A percentile compares a stretch with the other conserved stretches of the same genome.
Conservation (phyloP, 1,140 invertebrate genomes). For the Chymomyza costata region DNA sequence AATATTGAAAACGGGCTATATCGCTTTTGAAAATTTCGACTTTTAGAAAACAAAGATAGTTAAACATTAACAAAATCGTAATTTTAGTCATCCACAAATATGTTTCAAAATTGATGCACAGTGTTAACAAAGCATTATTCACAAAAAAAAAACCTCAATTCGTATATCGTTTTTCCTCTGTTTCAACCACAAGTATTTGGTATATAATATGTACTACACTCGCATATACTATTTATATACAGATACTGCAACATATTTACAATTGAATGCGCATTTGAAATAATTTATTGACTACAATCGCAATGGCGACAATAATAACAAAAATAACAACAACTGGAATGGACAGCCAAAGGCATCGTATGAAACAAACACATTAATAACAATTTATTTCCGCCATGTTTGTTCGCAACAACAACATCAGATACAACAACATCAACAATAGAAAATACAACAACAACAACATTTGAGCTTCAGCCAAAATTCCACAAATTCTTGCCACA, state of each 20-base stretch:
- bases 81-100: no score
- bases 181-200: no score
- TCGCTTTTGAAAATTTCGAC: no score
- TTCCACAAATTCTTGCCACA: slow-evolving; percentile 34
- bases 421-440: neutral
- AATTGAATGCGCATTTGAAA: slow-evolving; percentile 44
- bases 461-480: slow-evolving; percentile 11
- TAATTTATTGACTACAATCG: slow-evolving; percentile 51
- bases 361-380: slow-evolving; percentile 57
- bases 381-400: slow-evolving; percentile 58
- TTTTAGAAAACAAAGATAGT: no score
- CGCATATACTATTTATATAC: no score
- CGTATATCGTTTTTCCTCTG: no score
- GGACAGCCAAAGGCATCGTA: slow-evolving; percentile 24
- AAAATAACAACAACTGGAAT: slow-evolving; percentile 3
- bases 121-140: no score
- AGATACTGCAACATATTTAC: slow-evolving; percentile 30
- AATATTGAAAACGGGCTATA: no score
- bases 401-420: slow-evolving; percentile 22
- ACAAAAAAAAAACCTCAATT: no score
- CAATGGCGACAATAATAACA: slow-evolving; percentile 4
- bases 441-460: neutral
- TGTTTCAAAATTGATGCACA: no score
- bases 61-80: no score
- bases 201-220: no score